Percentiles rank a stretch among this genome's conserved stretches.
Conservation (phyloP, 1,140 invertebrate species). For the Microplitis demolitor region DNA sequence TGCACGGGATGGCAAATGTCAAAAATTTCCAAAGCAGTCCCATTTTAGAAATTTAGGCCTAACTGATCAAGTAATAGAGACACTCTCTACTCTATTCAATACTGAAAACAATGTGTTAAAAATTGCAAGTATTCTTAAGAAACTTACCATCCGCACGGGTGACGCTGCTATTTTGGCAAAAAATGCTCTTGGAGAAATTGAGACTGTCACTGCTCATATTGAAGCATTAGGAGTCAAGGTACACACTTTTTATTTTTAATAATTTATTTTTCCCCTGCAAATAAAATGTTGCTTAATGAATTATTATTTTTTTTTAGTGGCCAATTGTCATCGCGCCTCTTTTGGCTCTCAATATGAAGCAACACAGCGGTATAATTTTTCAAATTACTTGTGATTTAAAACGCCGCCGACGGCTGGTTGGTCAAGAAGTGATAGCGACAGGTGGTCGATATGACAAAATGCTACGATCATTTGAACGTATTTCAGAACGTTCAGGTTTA, state of each 20-base stretch:
- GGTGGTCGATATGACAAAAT: conserved; percentile 65
- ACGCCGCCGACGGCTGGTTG: conserved; percentile 64
- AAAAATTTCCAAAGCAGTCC: conserved; percentile 74
- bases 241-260: conserved; percentile 31
- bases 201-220: conserved; percentile 71
- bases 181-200: conserved; percentile 74
- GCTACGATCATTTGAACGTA: conserved; percentile 50
- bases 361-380: conserved; percentile 75
- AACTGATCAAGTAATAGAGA: conserved; percentile 71
- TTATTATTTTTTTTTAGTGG: conserved; percentile 58
- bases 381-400: conserved; percentile 71
- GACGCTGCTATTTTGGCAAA: conserved; percentile 70
- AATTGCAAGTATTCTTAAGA: conserved; percentile 66
- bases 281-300: not conserved
- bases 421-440: conserved; percentile 68
- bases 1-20: conserved; percentile 68
- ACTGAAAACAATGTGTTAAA: conserved; percentile 72
- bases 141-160: conserved; percentile 68
- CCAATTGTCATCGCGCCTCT: conserved; percentile 68
- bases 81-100: conserved; percentile 74
- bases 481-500: conserved; percentile 50
- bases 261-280: not conserved
- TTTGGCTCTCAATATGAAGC: conserved; percentile 68
- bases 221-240: conserved; percentile 77
- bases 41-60: conserved; percentile 72